Evolutionary conservation across 1,140 invertebrate genomes (phyloP).

Genomic region (Dreissena polymorpha): DNA sequence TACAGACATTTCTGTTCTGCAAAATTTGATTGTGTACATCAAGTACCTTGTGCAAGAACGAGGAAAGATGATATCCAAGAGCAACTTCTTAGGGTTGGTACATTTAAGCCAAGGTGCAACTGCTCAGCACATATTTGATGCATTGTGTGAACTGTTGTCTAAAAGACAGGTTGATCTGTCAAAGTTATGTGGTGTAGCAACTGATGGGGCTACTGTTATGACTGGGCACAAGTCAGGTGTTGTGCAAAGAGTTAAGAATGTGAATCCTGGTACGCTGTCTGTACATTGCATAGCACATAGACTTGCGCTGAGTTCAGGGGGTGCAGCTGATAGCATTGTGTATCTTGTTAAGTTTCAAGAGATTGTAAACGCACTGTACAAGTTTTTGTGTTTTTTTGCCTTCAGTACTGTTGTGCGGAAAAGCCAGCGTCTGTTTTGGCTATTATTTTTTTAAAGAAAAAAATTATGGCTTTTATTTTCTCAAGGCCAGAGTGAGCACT

Average conservation of each 20-base stretch:
- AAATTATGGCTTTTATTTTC: too few species aligned
- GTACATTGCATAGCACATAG: not conserved
- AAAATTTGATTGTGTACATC: too few species aligned
- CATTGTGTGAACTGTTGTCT: not conserved
- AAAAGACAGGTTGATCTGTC: not conserved
- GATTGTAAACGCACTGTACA: too few species aligned
- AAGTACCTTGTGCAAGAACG: too few species aligned
- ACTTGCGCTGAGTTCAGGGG: constrained; percentile 1
- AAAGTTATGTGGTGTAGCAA: not conserved
- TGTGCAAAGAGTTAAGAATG: not conserved
- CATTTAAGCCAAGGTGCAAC: not conserved
- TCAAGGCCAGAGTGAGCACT: too few species aligned
- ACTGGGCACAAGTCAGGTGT: not conserved
- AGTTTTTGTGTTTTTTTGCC: too few species aligned
- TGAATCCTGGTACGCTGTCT: not conserved
- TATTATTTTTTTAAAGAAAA: too few species aligned
- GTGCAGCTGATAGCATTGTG: constrained; percentile 24
- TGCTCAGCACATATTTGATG: not conserved
- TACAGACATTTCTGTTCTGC: too few species aligned
- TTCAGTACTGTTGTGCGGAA: too few species aligned
- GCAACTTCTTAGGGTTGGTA: not conserved
- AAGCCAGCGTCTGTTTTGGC: too few species aligned
- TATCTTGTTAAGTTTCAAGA: too few species aligned
- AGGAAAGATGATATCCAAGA: too few species aligned
- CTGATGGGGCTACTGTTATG: not conserved